These are phyloP conservation scores for Aricia artaxerxes DNA, from an alignment of 2,888 invertebrate genomes.

Conservation along the genomic window DNA sequence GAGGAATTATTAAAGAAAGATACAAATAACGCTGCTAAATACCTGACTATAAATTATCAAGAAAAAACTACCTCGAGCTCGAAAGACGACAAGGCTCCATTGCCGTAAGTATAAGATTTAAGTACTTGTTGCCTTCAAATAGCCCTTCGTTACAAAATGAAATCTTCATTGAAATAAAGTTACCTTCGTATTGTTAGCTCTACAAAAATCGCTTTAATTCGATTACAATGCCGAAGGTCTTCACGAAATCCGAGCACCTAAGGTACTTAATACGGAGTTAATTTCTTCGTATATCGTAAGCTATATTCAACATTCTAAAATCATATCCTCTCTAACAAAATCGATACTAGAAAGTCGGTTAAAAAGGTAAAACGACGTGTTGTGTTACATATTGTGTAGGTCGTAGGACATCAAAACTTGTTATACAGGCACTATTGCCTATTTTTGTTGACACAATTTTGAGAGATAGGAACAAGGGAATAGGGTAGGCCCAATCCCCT, in stretches of 20 bases:
- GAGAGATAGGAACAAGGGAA: too few relatives aligned
- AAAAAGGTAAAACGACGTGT: too few relatives aligned
- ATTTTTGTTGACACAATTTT: too few relatives aligned
- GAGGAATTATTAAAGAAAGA: slow-evolving; percentile 87
- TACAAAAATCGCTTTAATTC: neutral
- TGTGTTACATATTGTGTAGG: too few relatives aligned
- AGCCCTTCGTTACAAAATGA: neutral
- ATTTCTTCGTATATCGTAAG: neutral
- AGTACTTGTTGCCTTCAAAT: neutral
- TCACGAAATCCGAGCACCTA: neutral
- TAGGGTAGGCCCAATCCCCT: too few relatives aligned
- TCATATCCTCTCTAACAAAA: neutral
- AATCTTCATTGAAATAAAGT: neutral
- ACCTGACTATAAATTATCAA: slow-evolving; percentile 87
- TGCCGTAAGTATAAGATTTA: slow-evolving; percentile 83
- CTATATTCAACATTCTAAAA: too few relatives aligned
- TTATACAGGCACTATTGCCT: too few relatives aligned
- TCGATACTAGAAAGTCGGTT: too few relatives aligned
- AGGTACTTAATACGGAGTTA: neutral
- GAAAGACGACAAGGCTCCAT: slow-evolving; percentile 85
- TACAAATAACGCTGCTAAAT: slow-evolving; percentile 85
- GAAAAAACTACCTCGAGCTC: slow-evolving; percentile 86
- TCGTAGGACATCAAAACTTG: too few relatives aligned
- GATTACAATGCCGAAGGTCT: slow-evolving; percentile 3
- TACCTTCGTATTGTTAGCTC: neutral